Evolutionary conservation across 2,113 vertebrate species (phyloP), one percentile per base, ranked within the genome.

Genomic region (Eonycteris spelaea): DNA sequence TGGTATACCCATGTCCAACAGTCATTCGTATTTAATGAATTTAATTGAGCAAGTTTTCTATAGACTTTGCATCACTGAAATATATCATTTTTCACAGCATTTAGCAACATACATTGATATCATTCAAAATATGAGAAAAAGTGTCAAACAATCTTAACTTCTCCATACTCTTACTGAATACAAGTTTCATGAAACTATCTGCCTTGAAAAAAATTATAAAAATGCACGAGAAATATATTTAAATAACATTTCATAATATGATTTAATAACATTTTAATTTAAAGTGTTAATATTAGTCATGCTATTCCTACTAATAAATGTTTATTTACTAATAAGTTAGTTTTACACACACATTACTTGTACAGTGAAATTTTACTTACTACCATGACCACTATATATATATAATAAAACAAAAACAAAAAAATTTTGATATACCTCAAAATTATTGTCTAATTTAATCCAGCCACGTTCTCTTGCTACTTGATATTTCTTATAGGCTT

Each of bases 381-480:
- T 43, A 71, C 30, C 43, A 77, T 1, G 18, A 67, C 2, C 9
- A 74, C 45, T 3, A 90, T 11, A 80, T 14, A 90, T 8, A 75
- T 14, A 55, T 19, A 79, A 30, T 67, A 89, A 79, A 82, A 48
- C 22, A 5, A 79, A 90, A 86, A 90, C 67, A 19, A 67, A 59
- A 75, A 95, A 59, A 7, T 12, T 94, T 38, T 70, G 57, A 4
- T 90, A 91, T 96, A 99, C 99, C 99, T 99, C 99, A 95, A 99
- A 97, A 96, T 98, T 99, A 92, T 77, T 97, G 33, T 99, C 99
- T 85, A 99, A 94, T 95, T 97, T 99, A 96, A 99, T 96, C 99
- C 99, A 99, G 65, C 98, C 98, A 1, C 85, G 92, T 28, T 91
- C 67, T 89, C 55, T 97, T 38, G 96, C 98, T 19, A 71, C 96